Base-by-base conservation (phyloP, 2,797 vertebrate species). In the Crax fasciolata region DNA sequence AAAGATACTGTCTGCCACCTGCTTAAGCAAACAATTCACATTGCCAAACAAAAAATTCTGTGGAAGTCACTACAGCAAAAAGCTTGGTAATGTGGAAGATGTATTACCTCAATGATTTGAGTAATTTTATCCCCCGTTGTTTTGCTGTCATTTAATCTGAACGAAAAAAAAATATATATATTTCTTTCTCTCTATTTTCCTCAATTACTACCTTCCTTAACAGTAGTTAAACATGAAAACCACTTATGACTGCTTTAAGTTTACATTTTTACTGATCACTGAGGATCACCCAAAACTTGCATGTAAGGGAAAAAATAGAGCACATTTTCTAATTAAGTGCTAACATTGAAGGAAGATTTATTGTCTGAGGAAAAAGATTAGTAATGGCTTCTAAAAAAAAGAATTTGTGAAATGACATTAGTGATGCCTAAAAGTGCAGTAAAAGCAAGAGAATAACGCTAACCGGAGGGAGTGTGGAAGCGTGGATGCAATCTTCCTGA, bases 201-300 rank as follows among this genome's bases (percentile, higher is more conserved):
- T 11, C n/a, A 63, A 32, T n/a, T 73, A 52, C 11, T 74, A 0
- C 21, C 14, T 79, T 83, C 59, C 41, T 80, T 59, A 79, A 43
- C 0, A 0, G 46, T 30, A 62, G 6, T 68, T 49, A 35, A 39
- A 44, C 44, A 18, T 18, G 44, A 44, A 44, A 44, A 41, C 63
- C 11, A 0, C 6, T 39, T 16, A 18, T 30, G 85, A 55, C 52
- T 38, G 24, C 28, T 71, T 77, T 32, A 13, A 27, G 41, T 65
- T 57, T 81, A 54, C 8, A 12, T 52, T 57, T 63, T 57, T 55
- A 48, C 6, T 4, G 0, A 18, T 13, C 63, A 35, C 39, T 70
- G 32, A 77, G 38, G 13, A 68, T 19, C 52, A 77, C 9, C 41
- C 75, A 6, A 58, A 68, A 49, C 57, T 14, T 30, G 49, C 17